Base-by-base conservation (phyloP, 2,888 invertebrate genomes). In the Anthophora plumipes region DNA sequence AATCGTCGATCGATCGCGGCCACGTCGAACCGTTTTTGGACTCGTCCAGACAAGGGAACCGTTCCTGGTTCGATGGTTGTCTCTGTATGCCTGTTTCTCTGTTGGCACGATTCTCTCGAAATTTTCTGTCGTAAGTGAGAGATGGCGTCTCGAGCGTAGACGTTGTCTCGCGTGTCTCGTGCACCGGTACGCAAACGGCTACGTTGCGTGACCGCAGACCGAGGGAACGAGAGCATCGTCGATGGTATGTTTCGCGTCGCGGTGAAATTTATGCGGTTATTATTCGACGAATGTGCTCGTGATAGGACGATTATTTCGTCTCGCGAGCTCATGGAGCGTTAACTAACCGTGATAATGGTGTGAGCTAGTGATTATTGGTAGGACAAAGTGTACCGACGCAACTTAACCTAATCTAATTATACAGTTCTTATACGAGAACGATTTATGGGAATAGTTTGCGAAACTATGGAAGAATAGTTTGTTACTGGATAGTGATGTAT, bases 11-110 rank as follows among this genome's bases (percentile, higher is more conserved):
- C 57, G 69, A 46, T 76, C 80, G 73, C 70, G 70, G 48, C 43
- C 67, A 52, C 31, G 31, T 57, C 9, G 50, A 46, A 14, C 83
- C 74, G 78, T 82, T 83, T 85, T 85, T 74, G 83, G 83, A 72
- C 39, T 20, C 54, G 66, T 37, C 20, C 48, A 12, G n/a, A n/a
- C 1, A 37, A 48, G 17, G 20, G 39, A 14, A 20, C 12, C 31
- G n/a, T n/a, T n/a, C 43, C n/a, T 14, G 8, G 31, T 12, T 9
- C 64, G 22, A 20, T 20, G 25, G n/a, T 11, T 31, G n/a, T n/a
- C n/a, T n/a, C n/a, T 9, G 52, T 31, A 4, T 31, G 31, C 31
- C 4, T 31, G 31, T 31, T n/a, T 3, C 31, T 3, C 31, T 31
- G 31, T 31, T 1, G 31, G 22, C 20, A 17, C 61, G 66, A 54